phyloP scores from a whole-genome alignment of 92 coral and sea anemone species.

The Virgularia gustaviana region DNA sequence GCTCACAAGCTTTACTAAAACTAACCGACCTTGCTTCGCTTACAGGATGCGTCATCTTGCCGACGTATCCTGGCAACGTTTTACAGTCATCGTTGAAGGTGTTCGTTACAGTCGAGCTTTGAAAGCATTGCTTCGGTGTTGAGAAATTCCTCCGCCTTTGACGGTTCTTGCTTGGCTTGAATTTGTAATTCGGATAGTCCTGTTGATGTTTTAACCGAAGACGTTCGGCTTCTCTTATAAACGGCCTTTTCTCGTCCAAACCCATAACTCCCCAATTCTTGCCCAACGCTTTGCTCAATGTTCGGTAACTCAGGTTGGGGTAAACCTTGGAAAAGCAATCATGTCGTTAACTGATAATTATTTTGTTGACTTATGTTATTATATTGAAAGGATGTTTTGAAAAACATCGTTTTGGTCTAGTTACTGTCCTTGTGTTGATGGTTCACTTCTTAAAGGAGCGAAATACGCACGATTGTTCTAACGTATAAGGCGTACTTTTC shows the following conservation, averaged over 20 bases:
- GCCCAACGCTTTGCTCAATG: constrained; percentile 90
- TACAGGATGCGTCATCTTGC: too few relatives aligned
- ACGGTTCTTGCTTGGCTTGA: constrained; percentile 55
- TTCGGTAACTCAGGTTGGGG: constrained; percentile 92
- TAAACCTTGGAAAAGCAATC: too few relatives aligned
- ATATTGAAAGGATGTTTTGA: too few relatives aligned
- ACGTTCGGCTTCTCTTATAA: constrained; percentile 92
- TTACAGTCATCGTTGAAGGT: neutral
- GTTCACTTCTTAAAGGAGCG: too few relatives aligned
- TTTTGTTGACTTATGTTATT: too few relatives aligned
- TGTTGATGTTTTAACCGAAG: constrained; percentile 86
- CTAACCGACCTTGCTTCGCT: too few relatives aligned
- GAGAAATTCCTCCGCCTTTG: neutral
- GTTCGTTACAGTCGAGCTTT: neutral
- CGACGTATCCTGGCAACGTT: too few relatives aligned
- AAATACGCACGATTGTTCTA: too few relatives aligned
- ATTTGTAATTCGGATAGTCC: constrained; percentile 94
- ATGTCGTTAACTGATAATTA: too few relatives aligned
- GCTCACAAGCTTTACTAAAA: neutral
- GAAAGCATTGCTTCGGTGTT: neutral
- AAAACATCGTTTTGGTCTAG: too few relatives aligned
- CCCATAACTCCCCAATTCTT: constrained; percentile 87
- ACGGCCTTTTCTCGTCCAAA: constrained; percentile 93
- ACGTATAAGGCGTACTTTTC: too few relatives aligned
- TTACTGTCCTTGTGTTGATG: too few relatives aligned